These are phyloP conservation scores for Tauraco hartlaubi DNA, from an alignment of 2,797 vertebrate genomes.

Conservation along the genomic window DNA sequence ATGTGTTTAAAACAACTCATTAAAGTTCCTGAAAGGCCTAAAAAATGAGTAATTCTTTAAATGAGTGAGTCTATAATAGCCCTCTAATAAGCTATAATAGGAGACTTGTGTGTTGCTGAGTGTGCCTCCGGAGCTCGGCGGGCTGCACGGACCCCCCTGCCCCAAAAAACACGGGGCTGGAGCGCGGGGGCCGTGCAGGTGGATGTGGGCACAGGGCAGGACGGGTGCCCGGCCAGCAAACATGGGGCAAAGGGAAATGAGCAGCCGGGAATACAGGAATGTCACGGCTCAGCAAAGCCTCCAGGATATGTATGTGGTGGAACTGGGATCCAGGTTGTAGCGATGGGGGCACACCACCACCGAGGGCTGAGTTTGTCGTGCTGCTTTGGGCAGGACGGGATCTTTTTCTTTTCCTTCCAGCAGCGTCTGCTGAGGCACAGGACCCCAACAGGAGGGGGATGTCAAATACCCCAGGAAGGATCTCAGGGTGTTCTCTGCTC, in stretches of 20 bases:
- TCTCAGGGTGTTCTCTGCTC: background rate
- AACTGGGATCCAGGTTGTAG: background rate
- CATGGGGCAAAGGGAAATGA: background rate
- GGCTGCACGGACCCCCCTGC: background rate
- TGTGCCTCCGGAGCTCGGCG: fast-evolving
- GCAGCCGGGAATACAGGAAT: conserved; percentile 24
- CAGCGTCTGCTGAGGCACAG: too few relatives aligned
- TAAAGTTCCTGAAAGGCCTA: conserved; percentile 69
- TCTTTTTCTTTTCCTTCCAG: background rate
- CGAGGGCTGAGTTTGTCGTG: background rate
- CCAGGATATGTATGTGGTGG: conserved; percentile 21
- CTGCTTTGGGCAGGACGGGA: background rate
- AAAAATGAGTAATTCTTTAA: conserved; percentile 70
- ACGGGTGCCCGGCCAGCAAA: background rate
- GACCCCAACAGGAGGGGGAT: background rate
- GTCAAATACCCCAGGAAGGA: background rate
- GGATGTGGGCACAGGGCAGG: fast-evolving
- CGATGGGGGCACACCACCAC: fast-evolving
- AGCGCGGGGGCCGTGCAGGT: fast-evolving
- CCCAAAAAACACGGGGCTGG: background rate
- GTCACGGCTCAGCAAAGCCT: conserved; percentile 59
- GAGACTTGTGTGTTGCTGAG: conserved; percentile 22
- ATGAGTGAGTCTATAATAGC: conserved; percentile 56
- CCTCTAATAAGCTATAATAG: conserved; percentile 58
- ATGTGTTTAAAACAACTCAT: conserved; percentile 64